Conservation (phyloP, 2,113 vertebrate genomes). For the Peucedramus taeniatus region DNA sequence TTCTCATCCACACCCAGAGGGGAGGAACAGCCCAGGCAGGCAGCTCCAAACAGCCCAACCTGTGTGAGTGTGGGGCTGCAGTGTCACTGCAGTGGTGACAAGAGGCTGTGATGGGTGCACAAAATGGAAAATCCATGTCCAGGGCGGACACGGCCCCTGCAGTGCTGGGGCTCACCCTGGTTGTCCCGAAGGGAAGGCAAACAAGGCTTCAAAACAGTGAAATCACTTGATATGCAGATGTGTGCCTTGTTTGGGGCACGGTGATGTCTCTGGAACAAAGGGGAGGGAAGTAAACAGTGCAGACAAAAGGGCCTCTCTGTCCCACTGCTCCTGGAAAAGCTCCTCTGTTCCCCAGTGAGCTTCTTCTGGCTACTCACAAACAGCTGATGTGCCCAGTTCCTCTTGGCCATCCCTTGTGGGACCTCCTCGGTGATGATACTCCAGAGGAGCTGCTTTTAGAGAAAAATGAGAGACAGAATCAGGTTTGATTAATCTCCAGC, state of each 20-base stretch:
- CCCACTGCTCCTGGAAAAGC: neutral
- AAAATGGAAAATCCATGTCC: neutral
- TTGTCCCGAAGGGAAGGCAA: neutral
- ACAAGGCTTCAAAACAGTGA: neutral
- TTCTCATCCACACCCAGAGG: neutral
- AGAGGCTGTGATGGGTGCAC: neutral
- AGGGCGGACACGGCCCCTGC: neutral
- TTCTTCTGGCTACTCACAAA: neutral
- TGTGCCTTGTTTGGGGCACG: neutral
- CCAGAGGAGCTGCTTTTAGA: neutral
- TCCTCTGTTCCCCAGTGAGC: neutral
- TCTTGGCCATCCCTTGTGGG: neutral
- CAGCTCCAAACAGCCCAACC: neutral
- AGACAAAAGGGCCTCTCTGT: neutral
- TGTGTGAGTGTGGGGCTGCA: neutral
- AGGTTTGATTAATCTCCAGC: neutral
- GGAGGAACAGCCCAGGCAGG: neutral
- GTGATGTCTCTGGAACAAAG: neutral
- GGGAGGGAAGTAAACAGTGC: neutral
- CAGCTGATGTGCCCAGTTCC: neutral
- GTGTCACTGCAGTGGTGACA: neutral
- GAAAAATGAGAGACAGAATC: neutral
- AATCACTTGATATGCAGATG: neutral
- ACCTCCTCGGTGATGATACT: neutral
- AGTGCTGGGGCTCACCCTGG: neutral